Percentiles rank a stretch among this genome's conserved stretches.
Conservation (phyloP, 2,113 vertebrate genomes). For the Nyctereutes procyonoides region DNA sequence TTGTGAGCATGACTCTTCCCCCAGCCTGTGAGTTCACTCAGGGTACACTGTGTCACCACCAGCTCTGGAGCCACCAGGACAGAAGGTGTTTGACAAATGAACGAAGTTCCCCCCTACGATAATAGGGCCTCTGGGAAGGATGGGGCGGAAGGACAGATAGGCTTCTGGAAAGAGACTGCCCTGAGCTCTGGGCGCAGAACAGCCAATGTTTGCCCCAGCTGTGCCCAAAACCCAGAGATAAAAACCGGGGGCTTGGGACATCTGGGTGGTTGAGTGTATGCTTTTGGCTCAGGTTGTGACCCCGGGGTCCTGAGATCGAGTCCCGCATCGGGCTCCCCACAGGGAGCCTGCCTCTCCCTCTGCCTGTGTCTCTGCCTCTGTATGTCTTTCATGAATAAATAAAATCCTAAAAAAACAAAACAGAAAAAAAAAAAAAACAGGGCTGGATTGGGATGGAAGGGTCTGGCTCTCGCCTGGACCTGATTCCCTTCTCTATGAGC, state of each 20-base stretch:
- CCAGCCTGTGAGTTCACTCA: background rate
- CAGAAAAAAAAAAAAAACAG: background rate
- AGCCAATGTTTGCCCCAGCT: background rate
- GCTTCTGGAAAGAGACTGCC: background rate
- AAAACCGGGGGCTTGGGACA: background rate
- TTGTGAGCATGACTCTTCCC: background rate
- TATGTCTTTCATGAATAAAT: too few relatives aligned
- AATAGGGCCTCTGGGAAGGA: background rate
- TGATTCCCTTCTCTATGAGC: background rate
- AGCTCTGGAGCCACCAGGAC: background rate
- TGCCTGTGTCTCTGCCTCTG: too few relatives aligned
- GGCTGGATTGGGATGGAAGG: background rate
- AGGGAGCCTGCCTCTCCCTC: too few relatives aligned
- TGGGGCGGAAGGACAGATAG: background rate
- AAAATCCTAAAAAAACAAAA: too few relatives aligned
- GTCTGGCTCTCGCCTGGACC: background rate
- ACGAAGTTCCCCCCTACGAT: background rate
- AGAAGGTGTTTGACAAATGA: background rate
- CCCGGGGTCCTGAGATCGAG: too few relatives aligned
- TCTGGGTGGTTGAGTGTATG: too few relatives aligned
- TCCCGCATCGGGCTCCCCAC: too few relatives aligned
- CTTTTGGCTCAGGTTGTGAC: too few relatives aligned
- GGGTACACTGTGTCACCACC: background rate
- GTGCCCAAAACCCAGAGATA: background rate
- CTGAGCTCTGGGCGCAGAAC: conserved; percentile 13